These are phyloP conservation scores for Podotricha telesiphe DNA, from an alignment of 2,888 invertebrate genomes.

Conservation along the genomic window DNA sequence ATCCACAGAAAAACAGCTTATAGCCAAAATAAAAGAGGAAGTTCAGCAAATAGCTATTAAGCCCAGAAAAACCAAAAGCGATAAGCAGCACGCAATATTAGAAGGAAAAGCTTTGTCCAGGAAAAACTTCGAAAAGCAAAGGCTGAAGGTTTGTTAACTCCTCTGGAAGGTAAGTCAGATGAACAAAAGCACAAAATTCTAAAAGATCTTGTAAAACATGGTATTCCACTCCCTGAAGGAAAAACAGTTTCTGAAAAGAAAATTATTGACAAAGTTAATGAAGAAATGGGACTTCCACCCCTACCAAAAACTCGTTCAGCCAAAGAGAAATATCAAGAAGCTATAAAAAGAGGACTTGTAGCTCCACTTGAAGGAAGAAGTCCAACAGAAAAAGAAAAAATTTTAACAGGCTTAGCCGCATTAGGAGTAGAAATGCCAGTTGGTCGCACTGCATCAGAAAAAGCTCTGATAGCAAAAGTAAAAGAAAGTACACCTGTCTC, in stretches of 20 bases:
- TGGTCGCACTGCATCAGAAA: constrained; percentile 43
- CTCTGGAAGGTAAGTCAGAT: constrained; percentile 44
- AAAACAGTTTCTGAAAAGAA: constrained; percentile 54
- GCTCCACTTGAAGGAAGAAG: constrained; percentile 50
- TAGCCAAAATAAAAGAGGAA: constrained; percentile 46
- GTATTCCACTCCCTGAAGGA: constrained; percentile 52
- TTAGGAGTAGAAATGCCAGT: constrained; percentile 41
- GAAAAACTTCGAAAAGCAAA: constrained; percentile 46
- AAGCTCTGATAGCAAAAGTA: constrained; percentile 33
- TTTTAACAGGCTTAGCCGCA: constrained; percentile 37
- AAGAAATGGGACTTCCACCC: constrained; percentile 52
- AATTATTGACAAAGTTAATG: constrained; percentile 50
- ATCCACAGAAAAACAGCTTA: constrained; percentile 51
- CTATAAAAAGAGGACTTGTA: constrained; percentile 48
- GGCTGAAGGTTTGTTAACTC: constrained; percentile 43
- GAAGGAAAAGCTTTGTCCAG: constrained; percentile 44
- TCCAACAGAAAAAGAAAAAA: constrained; percentile 46
- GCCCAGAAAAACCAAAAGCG: not conserved
- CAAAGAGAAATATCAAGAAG: constrained; percentile 46
- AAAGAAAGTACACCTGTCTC: constrained; percentile 18
- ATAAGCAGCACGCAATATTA: no score
- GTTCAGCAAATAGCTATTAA: constrained; percentile 8
- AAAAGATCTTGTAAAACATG: constrained; percentile 48
- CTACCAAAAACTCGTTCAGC: constrained; percentile 47
- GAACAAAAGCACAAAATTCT: constrained; percentile 50